Percentiles rank a stretch among this genome's conserved stretches.
phyloP scores from a whole-genome alignment of 2,797 vertebrate species.

The Muscicapa comitata region DNA sequence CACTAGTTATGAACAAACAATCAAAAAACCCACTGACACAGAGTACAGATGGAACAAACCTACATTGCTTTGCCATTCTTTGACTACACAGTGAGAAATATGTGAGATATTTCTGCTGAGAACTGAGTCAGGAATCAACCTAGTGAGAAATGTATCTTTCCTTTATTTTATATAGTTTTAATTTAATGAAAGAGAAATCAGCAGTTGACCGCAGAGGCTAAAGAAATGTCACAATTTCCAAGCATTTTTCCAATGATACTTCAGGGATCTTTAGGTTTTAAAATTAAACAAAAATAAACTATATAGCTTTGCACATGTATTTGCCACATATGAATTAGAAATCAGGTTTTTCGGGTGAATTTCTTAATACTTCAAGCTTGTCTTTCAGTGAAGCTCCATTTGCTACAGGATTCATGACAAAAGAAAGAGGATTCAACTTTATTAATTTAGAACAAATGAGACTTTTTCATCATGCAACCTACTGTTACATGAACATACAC shows the following conservation, averaged over 20 bases:
- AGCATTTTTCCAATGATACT: neutral
- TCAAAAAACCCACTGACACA: neutral
- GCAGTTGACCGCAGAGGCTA: neutral
- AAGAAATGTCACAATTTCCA: constrained; percentile 27
- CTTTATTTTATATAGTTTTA: neutral
- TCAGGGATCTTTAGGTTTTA: neutral
- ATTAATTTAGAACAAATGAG: neutral
- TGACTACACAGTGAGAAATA: neutral
- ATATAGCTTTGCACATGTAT: neutral
- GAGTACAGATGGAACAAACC: neutral
- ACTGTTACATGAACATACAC: neutral
- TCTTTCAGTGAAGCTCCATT: neutral
- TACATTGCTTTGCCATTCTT: neutral
- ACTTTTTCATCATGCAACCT: neutral
- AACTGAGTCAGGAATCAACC: constrained; percentile 15
- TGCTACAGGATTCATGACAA: neutral
- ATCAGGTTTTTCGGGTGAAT: neutral
- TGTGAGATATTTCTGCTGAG: neutral
- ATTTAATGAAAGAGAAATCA: constrained; percentile 41
- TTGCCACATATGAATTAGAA: neutral
- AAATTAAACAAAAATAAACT: constrained; percentile 34
- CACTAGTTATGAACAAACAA: neutral
- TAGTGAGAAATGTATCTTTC: neutral
- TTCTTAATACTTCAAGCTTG: neutral
- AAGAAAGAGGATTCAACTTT: neutral